A percentile compares a stretch with the other conserved stretches of the same genome.
phyloP scores from a whole-genome alignment of 2,888 invertebrate genomes.

The Pemphredon lugubris region DNA sequence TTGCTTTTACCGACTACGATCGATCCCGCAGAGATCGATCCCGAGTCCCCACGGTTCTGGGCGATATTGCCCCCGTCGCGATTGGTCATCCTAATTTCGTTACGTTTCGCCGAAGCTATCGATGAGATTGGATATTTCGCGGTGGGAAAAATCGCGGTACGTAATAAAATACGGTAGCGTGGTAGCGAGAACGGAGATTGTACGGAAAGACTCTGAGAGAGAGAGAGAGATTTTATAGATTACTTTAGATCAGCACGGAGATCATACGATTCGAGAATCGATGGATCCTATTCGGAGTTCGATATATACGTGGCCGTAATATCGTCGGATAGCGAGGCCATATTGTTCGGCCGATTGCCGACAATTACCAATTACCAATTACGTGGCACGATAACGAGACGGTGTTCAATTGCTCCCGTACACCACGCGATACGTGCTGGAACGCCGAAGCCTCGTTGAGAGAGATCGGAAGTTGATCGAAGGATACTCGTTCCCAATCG shows the following conservation, averaged over 20 bases:
- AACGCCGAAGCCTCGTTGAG: conserved; percentile 32
- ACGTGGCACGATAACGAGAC: conserved; percentile 49
- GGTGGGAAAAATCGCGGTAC: not conserved
- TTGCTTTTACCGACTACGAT: conserved; percentile 12
- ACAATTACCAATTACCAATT: conserved; percentile 57
- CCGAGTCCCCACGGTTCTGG: not conserved
- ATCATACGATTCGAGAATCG: too few relatives aligned
- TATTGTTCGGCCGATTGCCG: conserved; percentile 41
- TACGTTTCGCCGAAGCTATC: not conserved
- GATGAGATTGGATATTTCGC: not conserved
- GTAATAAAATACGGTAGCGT: too few relatives aligned
- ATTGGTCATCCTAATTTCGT: not conserved
- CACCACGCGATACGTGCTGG: conserved; percentile 38
- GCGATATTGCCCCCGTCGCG: too few relatives aligned
- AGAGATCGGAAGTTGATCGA: conserved; percentile 52
- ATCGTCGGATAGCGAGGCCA: conserved; percentile 22
- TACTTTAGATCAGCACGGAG: too few relatives aligned
- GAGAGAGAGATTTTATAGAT: too few relatives aligned
- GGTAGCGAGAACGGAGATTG: too few relatives aligned
- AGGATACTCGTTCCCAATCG: conserved; percentile 42
- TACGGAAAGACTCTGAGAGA: too few relatives aligned
- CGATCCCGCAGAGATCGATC: too few relatives aligned
- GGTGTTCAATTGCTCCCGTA: conserved; percentile 39
- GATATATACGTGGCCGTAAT: conserved; percentile 15
- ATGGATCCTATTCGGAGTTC: too few relatives aligned